These are phyloP conservation scores for Venustaconcha ellipsiformis DNA, from an alignment of 1,140 invertebrate genomes.

Conservation along the genomic window DNA sequence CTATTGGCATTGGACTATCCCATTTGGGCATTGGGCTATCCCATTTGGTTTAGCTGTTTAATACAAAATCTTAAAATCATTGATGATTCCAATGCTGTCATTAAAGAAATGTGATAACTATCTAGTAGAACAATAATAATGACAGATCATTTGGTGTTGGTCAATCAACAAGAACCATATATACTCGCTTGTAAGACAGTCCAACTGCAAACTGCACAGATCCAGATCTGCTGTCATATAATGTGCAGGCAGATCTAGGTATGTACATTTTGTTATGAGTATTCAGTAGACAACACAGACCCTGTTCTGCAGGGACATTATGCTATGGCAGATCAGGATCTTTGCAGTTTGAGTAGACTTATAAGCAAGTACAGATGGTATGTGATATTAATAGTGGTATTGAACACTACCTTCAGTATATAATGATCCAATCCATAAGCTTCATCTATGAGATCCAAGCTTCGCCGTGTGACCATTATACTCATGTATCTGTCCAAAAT, in stretches of 20 bases:
- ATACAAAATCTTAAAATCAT: too few species aligned
- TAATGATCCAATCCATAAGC: slow-evolving; percentile 96
- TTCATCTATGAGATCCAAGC: slow-evolving; percentile 87
- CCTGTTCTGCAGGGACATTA: background rate
- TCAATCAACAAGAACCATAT: background rate
- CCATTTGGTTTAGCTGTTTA: too few species aligned
- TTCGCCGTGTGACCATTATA: slow-evolving; percentile 82
- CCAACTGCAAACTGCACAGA: too few species aligned
- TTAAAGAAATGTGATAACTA: too few species aligned
- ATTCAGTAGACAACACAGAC: too few species aligned
- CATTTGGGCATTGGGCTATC: too few species aligned
- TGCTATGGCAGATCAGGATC: background rate
- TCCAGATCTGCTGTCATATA: too few species aligned
- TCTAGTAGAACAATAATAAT: background rate
- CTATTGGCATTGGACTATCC: too few species aligned
- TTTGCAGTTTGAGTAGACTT: background rate
- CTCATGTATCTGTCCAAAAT: slow-evolving; percentile 89
- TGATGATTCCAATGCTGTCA: too few species aligned
- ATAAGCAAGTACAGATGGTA: background rate
- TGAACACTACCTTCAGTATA: slow-evolving; percentile 80
- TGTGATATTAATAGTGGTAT: background rate
- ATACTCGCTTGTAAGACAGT: background rate
- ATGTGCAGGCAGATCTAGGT: too few species aligned
- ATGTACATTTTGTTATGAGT: too few species aligned
- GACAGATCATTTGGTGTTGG: background rate